Percentiles rank a stretch among this genome's conserved stretches.
Conservation (phyloP, 2,888 invertebrate genomes). For the Lepidochitona cinerea region DNA sequence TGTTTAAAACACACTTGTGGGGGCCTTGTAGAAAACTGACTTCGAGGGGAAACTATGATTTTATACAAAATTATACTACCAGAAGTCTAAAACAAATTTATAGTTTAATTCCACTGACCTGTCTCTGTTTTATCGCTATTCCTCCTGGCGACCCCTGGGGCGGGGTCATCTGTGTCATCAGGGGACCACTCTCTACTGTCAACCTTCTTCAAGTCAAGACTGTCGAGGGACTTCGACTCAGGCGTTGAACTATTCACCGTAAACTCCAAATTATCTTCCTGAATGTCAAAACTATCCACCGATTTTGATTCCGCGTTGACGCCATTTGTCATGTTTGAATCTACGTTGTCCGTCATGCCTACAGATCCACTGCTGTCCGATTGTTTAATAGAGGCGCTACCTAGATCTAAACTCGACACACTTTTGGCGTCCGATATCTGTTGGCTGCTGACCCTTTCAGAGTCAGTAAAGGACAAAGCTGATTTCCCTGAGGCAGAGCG, state of each 20-base stretch:
- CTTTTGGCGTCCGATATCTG: slow-evolving; percentile 60
- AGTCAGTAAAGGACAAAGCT: background rate
- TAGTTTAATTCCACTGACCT: too few species aligned
- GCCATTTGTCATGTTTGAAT: slow-evolving; percentile 16
- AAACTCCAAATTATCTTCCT: background rate
- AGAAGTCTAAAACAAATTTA: too few species aligned
- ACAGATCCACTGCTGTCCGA: slow-evolving; percentile 57
- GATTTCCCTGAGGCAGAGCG: background rate
- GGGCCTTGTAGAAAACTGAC: too few species aligned
- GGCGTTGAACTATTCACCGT: slow-evolving; percentile 25
- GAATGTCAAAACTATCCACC: slow-evolving; percentile 63
- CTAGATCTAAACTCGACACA: slow-evolving; percentile 64
- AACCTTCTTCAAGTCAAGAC: slow-evolving; percentile 53
- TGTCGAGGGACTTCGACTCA: slow-evolving; percentile 64
- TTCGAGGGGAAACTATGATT: too few species aligned
- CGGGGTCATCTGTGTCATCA: background rate
- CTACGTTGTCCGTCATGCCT: slow-evolving; percentile 42
- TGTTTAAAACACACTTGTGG: too few species aligned
- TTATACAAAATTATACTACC: too few species aligned
- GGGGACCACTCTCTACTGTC: slow-evolving; percentile 4
- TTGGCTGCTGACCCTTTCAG: background rate
- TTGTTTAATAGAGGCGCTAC: slow-evolving; percentile 23
- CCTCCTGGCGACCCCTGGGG: too few species aligned
- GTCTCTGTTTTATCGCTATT: too few species aligned
- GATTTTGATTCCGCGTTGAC: slow-evolving; percentile 56